Evolutionary conservation across 1,140 invertebrate genomes (phyloP), one percentile per base, ranked within the genome.

Genomic region (Monomorium pharaonis): DNA sequence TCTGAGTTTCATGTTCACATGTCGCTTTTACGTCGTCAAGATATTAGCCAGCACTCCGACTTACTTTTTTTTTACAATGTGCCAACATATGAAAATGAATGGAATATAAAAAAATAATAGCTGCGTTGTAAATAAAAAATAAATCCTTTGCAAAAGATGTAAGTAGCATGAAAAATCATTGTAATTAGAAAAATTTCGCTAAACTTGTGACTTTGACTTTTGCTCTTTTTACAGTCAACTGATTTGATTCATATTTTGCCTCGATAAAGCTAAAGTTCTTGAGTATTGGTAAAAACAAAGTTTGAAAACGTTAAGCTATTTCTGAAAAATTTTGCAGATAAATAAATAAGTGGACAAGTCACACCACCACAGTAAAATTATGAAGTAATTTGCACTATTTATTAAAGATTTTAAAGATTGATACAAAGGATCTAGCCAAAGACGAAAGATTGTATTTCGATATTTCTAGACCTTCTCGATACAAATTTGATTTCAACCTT

Each of bases 11-110:
- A 60, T 14, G 74, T 47, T 58, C 14, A 58, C 37, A 81, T 47
- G 44, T 72, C 65, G 47, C 21, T 80, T 69, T 51, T 30, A 69
- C 30, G 27, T 65, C 51, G 18, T 81, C 37, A 62, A 47, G 60
- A 83, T 60, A 74, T 58, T 44, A 60, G 18, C 10, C 3, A 2
- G 16, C 16, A 44, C 37, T 30, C 37, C 10, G 7, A 12, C 21
- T 70, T 72, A n/a, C n/a, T n/a, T n/a, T 18, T 70, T 44, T 14
- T 42, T 18, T 44, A 65, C 33, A 58, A 56, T 33, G 9, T 67
- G 24, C 30, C 16, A 44, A 16, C n/a, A 44, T 72, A 3, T 44
- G 10, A n/a, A n/a, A 56, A 27, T 44, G 3, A 42, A 18, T 37
- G 24, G 4, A 9, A 1, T 49, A 51, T 80, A 51, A 18, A 80